Evolutionary conservation across 2,888 invertebrate genomes (phyloP).

Genomic region (Pachliopta kotzebuea): DNA sequence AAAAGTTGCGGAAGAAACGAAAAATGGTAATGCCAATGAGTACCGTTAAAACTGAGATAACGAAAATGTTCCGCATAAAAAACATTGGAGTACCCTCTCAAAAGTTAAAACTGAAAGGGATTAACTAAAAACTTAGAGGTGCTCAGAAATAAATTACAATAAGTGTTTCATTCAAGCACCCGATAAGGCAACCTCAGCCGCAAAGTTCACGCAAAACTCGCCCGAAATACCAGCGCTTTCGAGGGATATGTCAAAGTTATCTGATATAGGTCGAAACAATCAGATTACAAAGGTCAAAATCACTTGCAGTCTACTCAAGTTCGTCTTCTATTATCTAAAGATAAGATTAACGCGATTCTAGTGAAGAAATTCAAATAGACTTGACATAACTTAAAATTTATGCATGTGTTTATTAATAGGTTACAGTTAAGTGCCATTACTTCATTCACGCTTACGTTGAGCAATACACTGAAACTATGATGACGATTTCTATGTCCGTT

Average conservation of each 20-base stretch:
- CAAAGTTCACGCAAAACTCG: slow-evolving; percentile 56
- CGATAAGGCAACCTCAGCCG: slow-evolving; percentile 62
- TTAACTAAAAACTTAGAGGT: slow-evolving; percentile 34
- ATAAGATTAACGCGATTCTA: slow-evolving; percentile 42
- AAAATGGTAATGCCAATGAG: slow-evolving; percentile 11
- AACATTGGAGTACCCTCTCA: slow-evolving; percentile 38
- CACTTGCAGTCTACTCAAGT: slow-evolving; percentile 58
- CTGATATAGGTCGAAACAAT: slow-evolving; percentile 63
- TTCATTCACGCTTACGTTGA: not conserved
- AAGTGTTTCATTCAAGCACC: slow-evolving; percentile 58
- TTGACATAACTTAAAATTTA: slow-evolving; percentile 29
- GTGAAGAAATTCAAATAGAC: slow-evolving; percentile 21
- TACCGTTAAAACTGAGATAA: slow-evolving; percentile 39
- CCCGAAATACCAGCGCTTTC: slow-evolving; percentile 45
- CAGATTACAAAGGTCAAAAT: slow-evolving; percentile 60
- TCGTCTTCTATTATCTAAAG: slow-evolving; percentile 52
- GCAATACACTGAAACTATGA: not conserved
- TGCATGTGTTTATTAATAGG: slow-evolving; percentile 3
- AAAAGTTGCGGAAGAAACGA: slow-evolving; percentile 8
- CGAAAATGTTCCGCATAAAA: slow-evolving; percentile 40
- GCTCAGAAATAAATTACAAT: slow-evolving; percentile 68
- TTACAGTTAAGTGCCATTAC: not conserved
- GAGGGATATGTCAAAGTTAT: slow-evolving; percentile 67
- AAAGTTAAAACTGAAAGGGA: slow-evolving; percentile 39
- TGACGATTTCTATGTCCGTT: too few relatives aligned